Base-by-base conservation (phyloP, 92 coral and sea anemone genomes). In the Umimayanthus kanabou region DNA sequence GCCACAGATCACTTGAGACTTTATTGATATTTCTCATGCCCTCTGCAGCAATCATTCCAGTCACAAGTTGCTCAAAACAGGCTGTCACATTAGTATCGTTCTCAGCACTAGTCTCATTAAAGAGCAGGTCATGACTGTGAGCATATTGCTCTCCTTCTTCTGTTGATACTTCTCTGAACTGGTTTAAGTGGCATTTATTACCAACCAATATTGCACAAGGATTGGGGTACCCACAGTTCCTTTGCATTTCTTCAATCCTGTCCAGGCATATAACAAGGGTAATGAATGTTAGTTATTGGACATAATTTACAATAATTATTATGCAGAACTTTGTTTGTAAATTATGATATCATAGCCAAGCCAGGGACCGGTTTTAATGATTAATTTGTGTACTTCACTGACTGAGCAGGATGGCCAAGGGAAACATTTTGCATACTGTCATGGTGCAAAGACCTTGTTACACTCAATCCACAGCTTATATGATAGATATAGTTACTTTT, bases 41-140 rank as follows among this genome's bases (percentile, higher is more conserved):
- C 28, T 83, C 65, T n/a, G 42, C 87, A 26, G n/a, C 64, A 69
- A 83, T 71, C 87, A 83, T 83, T 33, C 67, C 77, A 9, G 87
- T 43, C 33, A 95, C 98, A 23, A 95, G 94, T 77, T 88, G 91
- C 26, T 95, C 93, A 92, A 95, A 95, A 81, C 98, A 95, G 67
- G 88, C 93, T 0, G 85, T 87, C 9, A 95, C 91, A 82, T 95
- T 95, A 15, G 93, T 91, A 69, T 92, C 87, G 39, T 87, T 88
- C 73, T 88, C 91, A 1, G 94, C 85, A 88, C 96, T 93, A 23
- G 94, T 92, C 76, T 95, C 98, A 80, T 20, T 93, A 79, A 95
- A 95, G 28, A 93, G 90, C 45, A 95, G 61, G 37, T 85, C 81
- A 58, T 85, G 84, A 70, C 89, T 87, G 58, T 75, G 87, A 1